These are phyloP conservation scores for Parascotia fuliginaria DNA, from an alignment of 2,888 invertebrate species.

Conservation along the genomic window DNA sequence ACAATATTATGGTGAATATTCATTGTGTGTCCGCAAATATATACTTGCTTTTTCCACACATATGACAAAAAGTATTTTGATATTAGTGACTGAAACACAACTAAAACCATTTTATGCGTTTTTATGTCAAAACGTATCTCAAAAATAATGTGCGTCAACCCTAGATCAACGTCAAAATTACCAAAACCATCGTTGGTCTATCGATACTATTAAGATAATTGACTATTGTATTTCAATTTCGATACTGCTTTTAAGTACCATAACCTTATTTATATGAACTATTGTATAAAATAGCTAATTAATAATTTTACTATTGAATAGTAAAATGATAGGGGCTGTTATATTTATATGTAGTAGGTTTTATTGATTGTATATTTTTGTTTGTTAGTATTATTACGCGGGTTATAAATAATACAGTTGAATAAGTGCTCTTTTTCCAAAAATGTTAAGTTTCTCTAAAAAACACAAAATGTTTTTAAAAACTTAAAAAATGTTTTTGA, in stretches of 20 bases:
- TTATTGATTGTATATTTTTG: constrained; percentile 79
- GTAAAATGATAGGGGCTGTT: constrained; percentile 82
- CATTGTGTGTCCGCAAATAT: no score
- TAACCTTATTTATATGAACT: constrained; percentile 64
- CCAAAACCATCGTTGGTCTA: constrained; percentile 35
- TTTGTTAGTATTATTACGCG: constrained; percentile 53
- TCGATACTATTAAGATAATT: constrained; percentile 36
- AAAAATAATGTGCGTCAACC: constrained; percentile 31
- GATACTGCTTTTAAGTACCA: constrained; percentile 76
- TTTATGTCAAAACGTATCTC: neutral
- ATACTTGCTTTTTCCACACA: no score
- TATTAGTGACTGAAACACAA: no score
- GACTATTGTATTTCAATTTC: constrained; percentile 62
- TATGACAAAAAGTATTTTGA: no score
- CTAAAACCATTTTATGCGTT: neutral
- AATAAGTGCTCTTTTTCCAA: constrained; percentile 25
- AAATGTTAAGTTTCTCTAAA: constrained; percentile 22
- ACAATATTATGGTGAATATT: constrained; percentile 16
- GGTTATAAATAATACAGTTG: constrained; percentile 49
- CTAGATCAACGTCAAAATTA: constrained; percentile 22
- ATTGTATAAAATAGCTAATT: constrained; percentile 68
- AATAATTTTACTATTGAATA: constrained; percentile 81
- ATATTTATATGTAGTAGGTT: constrained; percentile 73
- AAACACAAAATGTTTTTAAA: neutral
- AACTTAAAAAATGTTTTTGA: neutral